Conservation (phyloP, 2,888 invertebrate species). For the Aplocera efformata region DNA sequence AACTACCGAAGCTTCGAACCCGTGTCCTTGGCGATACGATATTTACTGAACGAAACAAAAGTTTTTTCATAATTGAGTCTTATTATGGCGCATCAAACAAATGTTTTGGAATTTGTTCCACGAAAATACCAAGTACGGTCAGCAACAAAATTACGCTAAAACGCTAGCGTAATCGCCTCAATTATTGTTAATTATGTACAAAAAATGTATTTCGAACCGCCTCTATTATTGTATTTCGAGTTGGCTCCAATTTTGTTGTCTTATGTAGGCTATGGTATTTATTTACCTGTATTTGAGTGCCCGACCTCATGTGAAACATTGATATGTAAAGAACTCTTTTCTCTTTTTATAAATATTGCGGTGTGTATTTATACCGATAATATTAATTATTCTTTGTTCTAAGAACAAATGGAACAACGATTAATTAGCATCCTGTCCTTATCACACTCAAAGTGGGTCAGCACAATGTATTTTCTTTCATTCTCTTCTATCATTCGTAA, state of each 20-base stretch:
- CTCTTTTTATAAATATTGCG: too few species aligned
- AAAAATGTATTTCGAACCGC: conserved; percentile 45
- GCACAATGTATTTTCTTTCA: too few species aligned
- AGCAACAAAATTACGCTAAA: conserved; percentile 58
- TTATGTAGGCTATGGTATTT: conserved; percentile 6
- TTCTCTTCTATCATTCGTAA: too few species aligned
- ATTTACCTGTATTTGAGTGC: conserved; percentile 3
- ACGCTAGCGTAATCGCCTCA: conserved; percentile 55
- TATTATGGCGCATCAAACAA: conserved; percentile 79
- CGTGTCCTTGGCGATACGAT: conserved; percentile 17
- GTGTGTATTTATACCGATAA: too few species aligned
- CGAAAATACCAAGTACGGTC: conserved; percentile 69
- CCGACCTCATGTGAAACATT: too few species aligned
- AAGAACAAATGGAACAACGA: too few species aligned
- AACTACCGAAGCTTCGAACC: not conserved
- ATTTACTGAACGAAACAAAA: conserved; percentile 43
- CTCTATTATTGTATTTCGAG: conserved; percentile 49
- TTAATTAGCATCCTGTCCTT: too few species aligned
- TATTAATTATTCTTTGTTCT: too few species aligned
- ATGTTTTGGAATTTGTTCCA: conserved; percentile 76
- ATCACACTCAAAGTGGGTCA: too few species aligned
- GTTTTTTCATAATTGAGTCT: conserved; percentile 74
- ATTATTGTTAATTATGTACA: conserved; percentile 68
- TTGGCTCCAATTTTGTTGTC: conserved; percentile 38
- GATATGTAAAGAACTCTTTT: too few species aligned